Evolutionary conservation across 2,888 invertebrate species (phyloP).

Genomic region (Desoria tigrina): DNA sequence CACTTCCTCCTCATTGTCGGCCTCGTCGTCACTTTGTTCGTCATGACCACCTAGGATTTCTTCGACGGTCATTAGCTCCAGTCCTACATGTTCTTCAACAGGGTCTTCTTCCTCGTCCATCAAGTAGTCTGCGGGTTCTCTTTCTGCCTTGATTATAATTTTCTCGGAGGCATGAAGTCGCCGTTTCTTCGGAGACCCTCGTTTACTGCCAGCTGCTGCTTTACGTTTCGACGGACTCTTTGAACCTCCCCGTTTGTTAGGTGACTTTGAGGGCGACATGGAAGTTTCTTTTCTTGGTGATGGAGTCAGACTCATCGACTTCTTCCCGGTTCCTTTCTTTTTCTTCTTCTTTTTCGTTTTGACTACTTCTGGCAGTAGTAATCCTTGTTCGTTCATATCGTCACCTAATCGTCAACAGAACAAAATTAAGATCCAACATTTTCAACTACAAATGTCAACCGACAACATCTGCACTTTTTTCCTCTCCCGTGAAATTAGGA

Average conservation of each 20-base stretch:
- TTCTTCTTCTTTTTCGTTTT: constrained; percentile 7
- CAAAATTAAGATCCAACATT: no score
- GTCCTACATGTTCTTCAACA: no score
- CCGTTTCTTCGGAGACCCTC: constrained; percentile 1
- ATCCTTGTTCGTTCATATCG: not conserved
- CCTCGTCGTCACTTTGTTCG: constrained; percentile 35
- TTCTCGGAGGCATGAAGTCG: not conserved
- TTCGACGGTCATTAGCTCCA: no score
- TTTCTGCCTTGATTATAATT: constrained; percentile 5
- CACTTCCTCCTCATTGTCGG: constrained; percentile 33
- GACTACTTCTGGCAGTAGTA: not conserved
- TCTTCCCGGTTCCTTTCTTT: not conserved
- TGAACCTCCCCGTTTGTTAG: not conserved
- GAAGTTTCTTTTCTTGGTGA: not conserved
- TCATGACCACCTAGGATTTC: no score
- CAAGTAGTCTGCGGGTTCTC: constrained; percentile 16
- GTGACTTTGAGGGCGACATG: not conserved
- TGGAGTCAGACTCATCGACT: no score
- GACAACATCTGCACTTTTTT: not conserved
- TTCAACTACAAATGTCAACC: no score
- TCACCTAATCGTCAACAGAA: constrained; percentile 1
- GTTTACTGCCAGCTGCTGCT: not conserved
- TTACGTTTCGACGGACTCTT: not conserved
- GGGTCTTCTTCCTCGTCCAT: constrained; percentile 24
- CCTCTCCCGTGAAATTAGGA: no score